Evolutionary conservation across 23 tunicate genomes (phyloP).

Genomic region (Halocynthia roretzi): DNA sequence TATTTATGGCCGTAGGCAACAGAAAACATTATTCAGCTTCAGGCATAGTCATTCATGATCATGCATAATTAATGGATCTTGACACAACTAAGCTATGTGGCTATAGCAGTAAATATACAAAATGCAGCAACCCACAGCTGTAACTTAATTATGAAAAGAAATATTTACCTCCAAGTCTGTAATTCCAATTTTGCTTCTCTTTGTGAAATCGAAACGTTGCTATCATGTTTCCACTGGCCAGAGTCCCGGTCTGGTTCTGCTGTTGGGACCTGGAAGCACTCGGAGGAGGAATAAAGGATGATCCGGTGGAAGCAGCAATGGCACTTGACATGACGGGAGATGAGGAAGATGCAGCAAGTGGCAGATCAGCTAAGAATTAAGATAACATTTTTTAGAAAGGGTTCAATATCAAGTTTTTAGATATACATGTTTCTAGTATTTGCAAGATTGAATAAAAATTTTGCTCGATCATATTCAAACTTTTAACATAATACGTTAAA

Average conservation of each 20-base stretch:
- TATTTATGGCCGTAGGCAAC: too few species aligned
- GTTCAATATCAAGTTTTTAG: not conserved
- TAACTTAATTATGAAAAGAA: not conserved
- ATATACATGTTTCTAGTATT: too few species aligned
- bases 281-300: conserved; percentile 25
- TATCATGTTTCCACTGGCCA: conserved; percentile 3
- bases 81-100: not conserved
- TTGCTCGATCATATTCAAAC: too few species aligned
- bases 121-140: too few species aligned
- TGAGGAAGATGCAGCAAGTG: conserved; percentile 14
- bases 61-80: too few species aligned
- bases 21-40: too few species aligned
- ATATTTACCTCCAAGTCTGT: conserved; percentile 51
- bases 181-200: conserved; percentile 64
- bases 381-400: not conserved
- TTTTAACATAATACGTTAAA: too few species aligned
- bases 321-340: conserved; percentile 22
- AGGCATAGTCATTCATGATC: too few species aligned
- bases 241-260: not conserved
- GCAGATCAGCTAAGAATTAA: conserved; percentile 10
- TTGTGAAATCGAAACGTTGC: conserved; percentile 59
- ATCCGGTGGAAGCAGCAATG: conserved; percentile 8
- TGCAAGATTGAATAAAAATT: too few species aligned
- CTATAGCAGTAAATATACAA: not conserved
- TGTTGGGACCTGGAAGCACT: conserved; percentile 16